Evolutionary conservation across 2,888 invertebrate species (phyloP).

Genomic region (Drosophila robusta): DNA sequence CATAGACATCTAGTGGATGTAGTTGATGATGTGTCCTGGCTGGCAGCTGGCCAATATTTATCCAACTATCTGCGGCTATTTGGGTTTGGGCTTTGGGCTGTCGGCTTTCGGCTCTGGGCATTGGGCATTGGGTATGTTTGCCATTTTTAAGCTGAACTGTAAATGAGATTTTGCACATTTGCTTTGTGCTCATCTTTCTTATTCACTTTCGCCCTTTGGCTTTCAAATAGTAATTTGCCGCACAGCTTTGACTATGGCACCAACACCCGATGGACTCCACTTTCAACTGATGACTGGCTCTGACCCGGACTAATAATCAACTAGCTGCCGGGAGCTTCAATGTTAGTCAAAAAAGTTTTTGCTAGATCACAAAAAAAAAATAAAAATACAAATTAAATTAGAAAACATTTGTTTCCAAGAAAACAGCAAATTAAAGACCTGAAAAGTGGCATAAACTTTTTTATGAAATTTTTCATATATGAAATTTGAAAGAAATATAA

Average conservation of each 20-base stretch:
- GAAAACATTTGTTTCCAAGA: constrained; percentile 1
- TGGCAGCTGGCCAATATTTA: constrained; percentile 63
- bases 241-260: constrained; percentile 19
- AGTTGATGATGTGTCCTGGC: constrained; percentile 49
- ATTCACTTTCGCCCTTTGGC: constrained; percentile 49
- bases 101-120: constrained; percentile 10
- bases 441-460: not conserved
- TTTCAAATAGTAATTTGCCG: constrained; percentile 56
- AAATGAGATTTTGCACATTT: constrained; percentile 64
- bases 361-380: not conserved
- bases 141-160: constrained; percentile 62
- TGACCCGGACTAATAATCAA: constrained; percentile 42
- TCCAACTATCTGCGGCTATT: constrained; percentile 60
- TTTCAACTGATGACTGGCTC: constrained; percentile 25
- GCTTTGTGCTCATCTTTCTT: constrained; percentile 50
- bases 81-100: constrained; percentile 22
- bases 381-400: constrained; percentile 17
- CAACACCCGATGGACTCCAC: constrained; percentile 7
- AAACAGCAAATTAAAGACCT: not conserved
- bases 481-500: not conserved
- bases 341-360: constrained; percentile 6
- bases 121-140: constrained; percentile 37
- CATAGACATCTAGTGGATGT: constrained; percentile 18
- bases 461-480: not conserved
- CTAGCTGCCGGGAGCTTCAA: constrained; percentile 18